Conservation (phyloP, 2,113 vertebrate species). For the Zosterops hypoxanthus region DNA sequence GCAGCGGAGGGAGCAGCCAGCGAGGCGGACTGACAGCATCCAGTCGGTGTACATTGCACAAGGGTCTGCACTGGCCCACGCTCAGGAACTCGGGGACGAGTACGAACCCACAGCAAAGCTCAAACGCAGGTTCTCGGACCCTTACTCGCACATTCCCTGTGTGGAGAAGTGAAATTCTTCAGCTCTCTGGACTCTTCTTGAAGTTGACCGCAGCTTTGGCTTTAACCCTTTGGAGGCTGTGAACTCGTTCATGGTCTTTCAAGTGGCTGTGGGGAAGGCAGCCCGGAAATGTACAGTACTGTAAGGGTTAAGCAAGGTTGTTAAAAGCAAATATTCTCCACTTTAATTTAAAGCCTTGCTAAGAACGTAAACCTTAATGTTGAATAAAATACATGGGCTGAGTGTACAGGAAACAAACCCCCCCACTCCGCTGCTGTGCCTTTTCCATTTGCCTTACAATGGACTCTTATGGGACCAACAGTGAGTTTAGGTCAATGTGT, state of each 20-base stretch:
- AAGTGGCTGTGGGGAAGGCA: neutral
- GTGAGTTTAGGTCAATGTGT: neutral
- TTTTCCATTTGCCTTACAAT: slow-evolving; percentile 3
- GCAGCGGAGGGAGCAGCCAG: slow-evolving; percentile 75
- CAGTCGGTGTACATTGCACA: slow-evolving; percentile 83
- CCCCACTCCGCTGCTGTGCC: neutral
- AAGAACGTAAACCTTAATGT: neutral
- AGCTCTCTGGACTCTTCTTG: neutral
- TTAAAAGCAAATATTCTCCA: neutral
- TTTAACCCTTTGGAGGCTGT: neutral
- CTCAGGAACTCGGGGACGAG: slow-evolving; percentile 20
- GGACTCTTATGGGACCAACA: slow-evolving; percentile 12
- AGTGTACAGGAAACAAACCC: neutral
- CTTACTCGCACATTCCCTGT: slow-evolving; percentile 69
- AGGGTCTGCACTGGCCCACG: slow-evolving; percentile 37
- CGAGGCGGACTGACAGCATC: slow-evolving; percentile 83
- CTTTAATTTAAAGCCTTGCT: slow-evolving; percentile 23
- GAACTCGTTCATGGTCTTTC: neutral
- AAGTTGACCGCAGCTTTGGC: slow-evolving; percentile 7
- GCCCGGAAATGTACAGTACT: neutral
- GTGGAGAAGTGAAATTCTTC: slow-evolving; percentile 38
- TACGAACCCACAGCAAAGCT: slow-evolving; percentile 44
- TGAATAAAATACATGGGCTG: neutral
- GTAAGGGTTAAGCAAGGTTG: slow-evolving; percentile 32
- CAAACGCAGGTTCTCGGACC: slow-evolving; percentile 88